Base-by-base conservation (phyloP, 1,140 invertebrate genomes). In the Rhysida immarginata region DNA sequence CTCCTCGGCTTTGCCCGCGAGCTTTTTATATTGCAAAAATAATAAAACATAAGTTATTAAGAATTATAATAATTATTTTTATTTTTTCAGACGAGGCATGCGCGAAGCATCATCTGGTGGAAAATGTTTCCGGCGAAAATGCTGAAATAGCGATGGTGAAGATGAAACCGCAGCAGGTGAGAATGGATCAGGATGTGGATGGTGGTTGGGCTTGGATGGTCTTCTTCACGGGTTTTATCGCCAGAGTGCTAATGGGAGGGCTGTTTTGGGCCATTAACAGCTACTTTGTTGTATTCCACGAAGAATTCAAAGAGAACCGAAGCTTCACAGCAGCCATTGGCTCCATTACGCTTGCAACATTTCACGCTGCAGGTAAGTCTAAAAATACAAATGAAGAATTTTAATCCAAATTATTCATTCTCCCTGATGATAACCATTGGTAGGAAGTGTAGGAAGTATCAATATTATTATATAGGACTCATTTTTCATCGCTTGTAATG, bases 191-290 rank as follows among this genome's bases (percentile, higher is more conserved):
- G n/a, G n/a, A n/a, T n/a, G 50, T 65, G 2, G 64, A 66, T 46
- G 54, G 59, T 13, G 65, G 64, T 14, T 66, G 63, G 63, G 65
- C 65, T 1, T 66, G 65, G 65, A 56, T 66, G 8, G 61, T 66
- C n/a, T 54, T 63, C 14, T 5, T 58, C 13, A 59, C 62, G 20
- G 51, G 56, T 14, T 58, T 63, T 26, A 21, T 58, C 2, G 52
- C 57, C n/a, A 58, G 59, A 2, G 51, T 52, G 14, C 53, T 66
- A 27, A 51, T 56, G 8, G 56, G 55, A 63, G 64, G 62, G 5
- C 23, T 65, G 20, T 55, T 63, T 16, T 59, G 53, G 21, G 60
- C 64, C 1, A 61, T 63, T 20, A 61, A 60, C 8, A 56, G 66
- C 24, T 64, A 63, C 26, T 68, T 64, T 54, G 61, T 63, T 11